These are phyloP conservation scores for Drosophila bocki DNA, from an alignment of 1,140 invertebrate genomes.

Conservation along the genomic window DNA sequence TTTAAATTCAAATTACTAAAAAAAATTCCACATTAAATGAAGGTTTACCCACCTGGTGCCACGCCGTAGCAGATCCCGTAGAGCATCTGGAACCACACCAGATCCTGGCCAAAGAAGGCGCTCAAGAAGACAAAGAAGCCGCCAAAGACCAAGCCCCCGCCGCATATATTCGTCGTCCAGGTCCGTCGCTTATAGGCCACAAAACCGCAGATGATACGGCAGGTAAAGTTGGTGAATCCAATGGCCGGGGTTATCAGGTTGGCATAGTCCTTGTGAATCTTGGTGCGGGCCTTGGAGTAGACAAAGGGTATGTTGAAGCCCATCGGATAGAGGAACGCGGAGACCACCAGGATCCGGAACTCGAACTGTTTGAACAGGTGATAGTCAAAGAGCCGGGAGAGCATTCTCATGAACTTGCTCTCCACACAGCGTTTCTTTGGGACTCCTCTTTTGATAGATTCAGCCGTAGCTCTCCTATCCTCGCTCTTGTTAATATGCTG, in stretches of 20 bases:
- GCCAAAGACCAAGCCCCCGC: slow-evolving; percentile 66
- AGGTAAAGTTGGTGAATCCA: slow-evolving; percentile 57
- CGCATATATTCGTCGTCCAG: slow-evolving; percentile 64
- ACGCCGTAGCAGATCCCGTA: slow-evolving; percentile 94
- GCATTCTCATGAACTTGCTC: slow-evolving; percentile 25
- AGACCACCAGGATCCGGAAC: slow-evolving; percentile 60
- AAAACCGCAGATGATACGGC: slow-evolving; percentile 62
- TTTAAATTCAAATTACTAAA: too few relatives aligned
- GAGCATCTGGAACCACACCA: slow-evolving; percentile 88
- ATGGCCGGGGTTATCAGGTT: slow-evolving; percentile 63
- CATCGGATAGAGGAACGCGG: slow-evolving; percentile 73
- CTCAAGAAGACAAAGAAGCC: slow-evolving; percentile 56
- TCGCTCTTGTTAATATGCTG: slow-evolving; percentile 42
- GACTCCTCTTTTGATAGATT: neutral
- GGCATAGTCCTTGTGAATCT: slow-evolving; percentile 40
- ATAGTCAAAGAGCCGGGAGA: slow-evolving; percentile 65
- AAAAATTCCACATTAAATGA: too few relatives aligned
- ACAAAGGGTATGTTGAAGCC: slow-evolving; percentile 80
- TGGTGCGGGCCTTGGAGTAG: slow-evolving; percentile 56
- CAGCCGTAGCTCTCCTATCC: neutral
- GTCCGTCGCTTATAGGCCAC: slow-evolving; percentile 54
- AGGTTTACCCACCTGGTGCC: slow-evolving; percentile 87
- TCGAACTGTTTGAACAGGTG: slow-evolving; percentile 58
- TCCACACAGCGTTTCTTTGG: slow-evolving; percentile 7
- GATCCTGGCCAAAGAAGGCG: slow-evolving; percentile 65